Evolutionary conservation across 1,140 invertebrate species (phyloP).

Genomic region (Papilio machaon): DNA sequence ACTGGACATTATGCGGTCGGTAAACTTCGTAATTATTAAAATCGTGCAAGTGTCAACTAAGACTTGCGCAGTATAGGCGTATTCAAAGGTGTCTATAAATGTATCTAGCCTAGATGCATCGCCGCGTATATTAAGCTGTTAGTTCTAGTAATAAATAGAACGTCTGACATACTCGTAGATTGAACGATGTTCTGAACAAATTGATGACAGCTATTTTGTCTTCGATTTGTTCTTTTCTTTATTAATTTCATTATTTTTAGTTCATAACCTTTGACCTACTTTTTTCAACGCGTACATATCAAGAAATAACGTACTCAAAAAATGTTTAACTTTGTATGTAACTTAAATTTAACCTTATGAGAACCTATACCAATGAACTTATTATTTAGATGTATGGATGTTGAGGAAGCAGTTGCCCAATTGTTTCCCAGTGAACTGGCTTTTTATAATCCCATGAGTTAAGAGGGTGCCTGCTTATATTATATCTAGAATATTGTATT

Average conservation of each 20-base stretch:
- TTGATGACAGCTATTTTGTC: neutral
- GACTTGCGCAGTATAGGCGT: neutral
- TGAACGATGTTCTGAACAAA: neutral
- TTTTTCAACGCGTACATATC: too few relatives aligned
- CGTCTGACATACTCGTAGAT: constrained; percentile 11
- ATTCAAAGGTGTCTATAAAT: constrained; percentile 15
- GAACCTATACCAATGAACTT: too few relatives aligned
- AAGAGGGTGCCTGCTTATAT: too few relatives aligned
- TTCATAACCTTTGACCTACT: neutral
- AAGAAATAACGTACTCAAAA: too few relatives aligned
- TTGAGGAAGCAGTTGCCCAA: too few relatives aligned
- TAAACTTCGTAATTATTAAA: neutral
- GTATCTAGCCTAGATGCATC: constrained; percentile 28
- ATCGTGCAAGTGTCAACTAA: neutral
- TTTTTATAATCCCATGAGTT: too few relatives aligned
- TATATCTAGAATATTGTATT: too few relatives aligned
- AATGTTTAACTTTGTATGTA: too few relatives aligned
- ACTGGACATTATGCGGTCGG: neutral
- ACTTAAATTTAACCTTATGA: too few relatives aligned
- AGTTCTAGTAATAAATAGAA: constrained; percentile 27
- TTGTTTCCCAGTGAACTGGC: too few relatives aligned
- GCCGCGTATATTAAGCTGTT: constrained; percentile 21
- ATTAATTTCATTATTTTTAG: neutral
- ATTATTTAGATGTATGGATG: too few relatives aligned
- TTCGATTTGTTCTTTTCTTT: neutral